Conservation (phyloP, 2,113 vertebrate genomes). For the Alouatta palliata region DNA sequence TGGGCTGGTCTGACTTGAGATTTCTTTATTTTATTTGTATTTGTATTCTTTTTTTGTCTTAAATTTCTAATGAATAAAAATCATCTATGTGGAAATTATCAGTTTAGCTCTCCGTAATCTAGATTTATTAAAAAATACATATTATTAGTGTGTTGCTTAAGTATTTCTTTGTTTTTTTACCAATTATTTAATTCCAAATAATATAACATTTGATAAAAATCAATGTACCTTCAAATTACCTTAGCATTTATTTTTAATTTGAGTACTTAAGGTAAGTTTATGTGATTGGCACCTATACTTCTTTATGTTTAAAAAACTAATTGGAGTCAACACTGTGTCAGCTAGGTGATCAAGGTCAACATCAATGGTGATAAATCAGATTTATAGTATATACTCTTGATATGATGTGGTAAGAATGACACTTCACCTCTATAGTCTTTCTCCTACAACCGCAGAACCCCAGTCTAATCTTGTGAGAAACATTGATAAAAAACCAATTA, state of each 20-base stretch:
- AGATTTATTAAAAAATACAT: not conserved
- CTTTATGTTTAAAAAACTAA: not conserved
- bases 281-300: not conserved
- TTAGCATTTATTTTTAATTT: not conserved
- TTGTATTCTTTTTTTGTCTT: too few relatives aligned
- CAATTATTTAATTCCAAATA: not conserved
- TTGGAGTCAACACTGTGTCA: not conserved
- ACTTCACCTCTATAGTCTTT: not conserved
- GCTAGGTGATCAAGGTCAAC: not conserved
- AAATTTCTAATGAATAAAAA: not conserved
- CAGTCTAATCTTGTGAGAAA: not conserved
- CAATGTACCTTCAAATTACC: not conserved
- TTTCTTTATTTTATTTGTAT: too few relatives aligned
- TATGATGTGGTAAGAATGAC: not conserved
- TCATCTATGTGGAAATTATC: not conserved
- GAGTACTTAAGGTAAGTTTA: not conserved
- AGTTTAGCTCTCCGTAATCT: not conserved
- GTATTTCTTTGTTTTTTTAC: not conserved
- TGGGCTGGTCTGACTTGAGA: too few relatives aligned
- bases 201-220: not conserved
- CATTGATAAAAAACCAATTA: not conserved
- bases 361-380: not conserved
- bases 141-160: not conserved
- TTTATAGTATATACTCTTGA: not conserved
- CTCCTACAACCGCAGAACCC: not conserved